Base-by-base conservation (phyloP, 2,113 vertebrate species). In the Cinclus mexicanus region DNA sequence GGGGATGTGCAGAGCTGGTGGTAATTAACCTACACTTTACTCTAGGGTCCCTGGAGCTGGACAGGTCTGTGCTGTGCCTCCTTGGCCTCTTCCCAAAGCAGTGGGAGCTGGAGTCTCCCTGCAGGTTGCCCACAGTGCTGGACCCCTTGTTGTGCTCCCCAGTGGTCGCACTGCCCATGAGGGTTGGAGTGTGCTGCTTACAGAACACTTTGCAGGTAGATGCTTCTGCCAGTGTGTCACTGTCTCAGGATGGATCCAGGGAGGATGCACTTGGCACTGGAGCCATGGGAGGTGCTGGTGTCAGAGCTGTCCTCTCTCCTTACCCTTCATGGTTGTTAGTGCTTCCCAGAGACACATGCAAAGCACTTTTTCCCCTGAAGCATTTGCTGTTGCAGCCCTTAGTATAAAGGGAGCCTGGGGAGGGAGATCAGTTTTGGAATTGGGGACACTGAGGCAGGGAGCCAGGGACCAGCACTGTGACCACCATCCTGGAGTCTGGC, bases 141-240 rank as follows among this genome's bases (percentile, higher is more conserved):
- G 61, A 67, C 3, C 31, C 26, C 63, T 88, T 0, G 0, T 18
- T 57, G 79, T 59, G 35, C 42, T 91, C 69, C 50, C 50, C 1
- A 7, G n/a, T 29, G 60, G 71, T 11, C 1, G 0, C 59, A 19
- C 8, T 1, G 10, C 57, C 1, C 8, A 55, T 0, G 0, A 26
- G 35, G 60, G 44, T 2, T 46, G 70, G 67, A 53, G 10, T 0
- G 2, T 12, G 49, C 63, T 61, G 70, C 41, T 57, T 9, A 33
- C 3, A 18, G 5, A 2, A 25, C 44, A 13, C 39, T 55, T 83
- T 61, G 28, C 42, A 81, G 55, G 37, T 60, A 68, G 90, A n/a
- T 77, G 23, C 55, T 70, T 63, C 37, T 88, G 59, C 2, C 8
- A 29, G 50, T 12, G n/a, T 72, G 90, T 83, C 81, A 61, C 49